Percentiles rank a stretch among this genome's conserved stretches.
These are phyloP conservation scores for Cydia amplana DNA, from an alignment of 1,140 invertebrate genomes.

Conservation along the genomic window DNA sequence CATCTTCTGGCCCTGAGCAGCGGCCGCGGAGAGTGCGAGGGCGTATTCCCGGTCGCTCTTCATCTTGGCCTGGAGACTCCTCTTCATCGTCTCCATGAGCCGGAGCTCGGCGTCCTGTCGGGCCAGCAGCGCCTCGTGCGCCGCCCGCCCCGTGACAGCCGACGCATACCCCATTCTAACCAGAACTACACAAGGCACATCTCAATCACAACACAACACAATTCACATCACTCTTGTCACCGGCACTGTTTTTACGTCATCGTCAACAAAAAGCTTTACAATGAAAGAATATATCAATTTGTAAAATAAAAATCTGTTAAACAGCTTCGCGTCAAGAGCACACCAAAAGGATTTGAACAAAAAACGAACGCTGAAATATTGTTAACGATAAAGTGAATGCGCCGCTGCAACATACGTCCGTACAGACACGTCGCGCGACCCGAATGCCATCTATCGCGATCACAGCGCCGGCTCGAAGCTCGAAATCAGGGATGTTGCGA, in stretches of 20 bases:
- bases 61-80: slow-evolving; percentile 90
- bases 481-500: too few relatives aligned
- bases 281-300: slow-evolving; percentile 36
- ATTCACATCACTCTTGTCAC: slow-evolving; percentile 74
- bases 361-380: slow-evolving; percentile 54
- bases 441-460: slow-evolving; percentile 69
- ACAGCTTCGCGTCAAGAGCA: slow-evolving; percentile 26
- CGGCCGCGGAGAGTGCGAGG: slow-evolving; percentile 87
- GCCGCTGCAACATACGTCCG: slow-evolving; percentile 50
- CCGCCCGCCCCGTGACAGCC: slow-evolving; percentile 88
- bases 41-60: slow-evolving; percentile 96
- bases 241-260: slow-evolving; percentile 59
- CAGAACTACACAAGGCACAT: slow-evolving; percentile 61
- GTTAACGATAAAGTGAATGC: slow-evolving; percentile 46
- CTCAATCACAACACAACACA: slow-evolving; percentile 72
- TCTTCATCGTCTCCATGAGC: slow-evolving; percentile 92
- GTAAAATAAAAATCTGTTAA: neutral
- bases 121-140: slow-evolving; percentile 91
- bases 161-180: slow-evolving; percentile 90
- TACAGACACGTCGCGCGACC: slow-evolving; percentile 55
- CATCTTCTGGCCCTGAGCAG: slow-evolving; percentile 90
- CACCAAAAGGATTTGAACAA: slow-evolving; percentile 51
- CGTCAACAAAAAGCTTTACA: slow-evolving; percentile 34
- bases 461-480: slow-evolving; percentile 36
- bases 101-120: slow-evolving; percentile 95